Conservation (phyloP, 2,797 vertebrate species). For the Sparidentex hasta region DNA sequence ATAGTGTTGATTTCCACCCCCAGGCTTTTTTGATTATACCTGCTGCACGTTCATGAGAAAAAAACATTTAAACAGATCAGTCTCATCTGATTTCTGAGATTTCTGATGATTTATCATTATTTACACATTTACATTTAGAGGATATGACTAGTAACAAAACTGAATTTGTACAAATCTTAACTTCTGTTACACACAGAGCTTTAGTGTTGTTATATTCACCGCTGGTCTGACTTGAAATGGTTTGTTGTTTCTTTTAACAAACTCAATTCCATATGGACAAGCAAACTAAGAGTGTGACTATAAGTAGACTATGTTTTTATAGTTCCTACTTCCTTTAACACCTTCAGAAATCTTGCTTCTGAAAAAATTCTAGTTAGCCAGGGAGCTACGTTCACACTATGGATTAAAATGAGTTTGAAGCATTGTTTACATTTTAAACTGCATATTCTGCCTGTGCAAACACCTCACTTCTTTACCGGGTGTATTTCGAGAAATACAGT, state of each 20-base stretch:
- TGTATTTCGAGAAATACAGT: not conserved
- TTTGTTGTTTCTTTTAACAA: constrained; percentile 32
- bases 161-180: not conserved
- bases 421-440: constrained; percentile 10
- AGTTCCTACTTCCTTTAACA: constrained; percentile 26
- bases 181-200: not conserved
- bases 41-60: not conserved
- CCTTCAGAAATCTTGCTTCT: constrained; percentile 22
- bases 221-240: constrained; percentile 2
- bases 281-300: constrained; percentile 25
- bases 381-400: not conserved
- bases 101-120: not conserved
- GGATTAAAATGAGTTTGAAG: not conserved
- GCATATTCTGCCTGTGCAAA: not conserved
- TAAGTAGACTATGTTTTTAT: constrained; percentile 18
- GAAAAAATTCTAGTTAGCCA: constrained; percentile 15
- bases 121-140: not conserved
- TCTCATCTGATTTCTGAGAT: not conserved
- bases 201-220: not conserved
- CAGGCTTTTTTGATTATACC: not conserved
- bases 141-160: constrained; percentile 4
- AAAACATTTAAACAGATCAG: not conserved
- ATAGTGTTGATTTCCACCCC: not conserved
- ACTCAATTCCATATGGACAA: constrained; percentile 18
- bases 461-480: not conserved